These are phyloP conservation scores for Clarias magur DNA, from an alignment of 2,113 vertebrate species.

Conservation along the genomic window DNA sequence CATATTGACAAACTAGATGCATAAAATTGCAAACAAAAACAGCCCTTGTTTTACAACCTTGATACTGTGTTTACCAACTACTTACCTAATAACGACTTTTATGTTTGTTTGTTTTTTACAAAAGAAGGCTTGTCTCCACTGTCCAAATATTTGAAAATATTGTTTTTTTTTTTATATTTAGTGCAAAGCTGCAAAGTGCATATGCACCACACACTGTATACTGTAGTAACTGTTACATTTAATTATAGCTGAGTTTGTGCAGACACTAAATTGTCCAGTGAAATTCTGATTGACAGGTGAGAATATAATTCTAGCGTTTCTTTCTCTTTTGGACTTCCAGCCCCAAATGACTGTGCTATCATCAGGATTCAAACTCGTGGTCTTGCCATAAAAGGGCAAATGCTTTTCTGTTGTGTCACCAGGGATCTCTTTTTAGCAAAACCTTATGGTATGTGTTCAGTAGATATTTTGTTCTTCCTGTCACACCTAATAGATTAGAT, in stretches of 20 bases:
- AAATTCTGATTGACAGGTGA: neutral
- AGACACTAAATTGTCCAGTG: neutral
- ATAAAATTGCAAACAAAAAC: no score
- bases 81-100: neutral
- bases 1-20: no score
- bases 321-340: neutral
- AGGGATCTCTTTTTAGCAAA: neutral
- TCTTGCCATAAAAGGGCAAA: neutral
- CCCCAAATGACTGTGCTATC: neutral
- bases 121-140: neutral
- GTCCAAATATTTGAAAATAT: neutral
- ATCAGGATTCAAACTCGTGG: neutral
- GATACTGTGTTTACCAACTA: neutral
- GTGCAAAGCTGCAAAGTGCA: neutral
- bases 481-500: conserved; percentile 37
- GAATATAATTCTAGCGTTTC: neutral
- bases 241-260: neutral
- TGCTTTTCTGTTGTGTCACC: neutral
- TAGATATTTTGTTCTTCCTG: neutral
- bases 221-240: neutral
- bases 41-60: neutral
- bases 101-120: neutral
- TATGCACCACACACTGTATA: neutral
- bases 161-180: neutral
- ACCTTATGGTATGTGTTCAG: neutral